These are phyloP conservation scores for Pachyramphus minor DNA, from an alignment of 2,113 vertebrate genomes.

Conservation along the genomic window DNA sequence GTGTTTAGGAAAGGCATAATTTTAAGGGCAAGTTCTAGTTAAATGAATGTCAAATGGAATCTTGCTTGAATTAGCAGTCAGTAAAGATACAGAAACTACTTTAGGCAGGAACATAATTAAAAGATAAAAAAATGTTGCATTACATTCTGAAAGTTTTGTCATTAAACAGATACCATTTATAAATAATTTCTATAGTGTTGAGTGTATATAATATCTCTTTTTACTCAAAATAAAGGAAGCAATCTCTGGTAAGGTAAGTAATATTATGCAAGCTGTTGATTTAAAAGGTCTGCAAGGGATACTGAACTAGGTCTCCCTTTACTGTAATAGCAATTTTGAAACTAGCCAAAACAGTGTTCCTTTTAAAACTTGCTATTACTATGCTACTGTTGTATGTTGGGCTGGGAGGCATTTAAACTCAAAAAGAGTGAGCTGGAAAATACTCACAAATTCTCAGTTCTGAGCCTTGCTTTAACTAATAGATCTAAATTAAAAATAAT, in stretches of 20 bases:
- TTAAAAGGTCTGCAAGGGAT: neutral
- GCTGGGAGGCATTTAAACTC: neutral
- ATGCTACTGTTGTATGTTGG: neutral
- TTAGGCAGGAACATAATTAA: neutral
- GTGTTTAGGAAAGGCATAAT: neutral
- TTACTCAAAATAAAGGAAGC: neutral
- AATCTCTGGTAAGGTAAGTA: neutral
- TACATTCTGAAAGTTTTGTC: neutral
- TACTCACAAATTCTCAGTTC: neutral
- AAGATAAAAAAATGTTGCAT: neutral
- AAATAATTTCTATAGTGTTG: neutral
- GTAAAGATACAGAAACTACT: neutral
- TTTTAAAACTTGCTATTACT: neutral
- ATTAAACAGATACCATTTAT: neutral
- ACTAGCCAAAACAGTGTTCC: neutral
- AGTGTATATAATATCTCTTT: neutral
- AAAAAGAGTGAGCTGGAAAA: neutral
- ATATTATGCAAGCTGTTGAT: neutral
- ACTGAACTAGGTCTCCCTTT: neutral
- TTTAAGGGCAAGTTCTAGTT: neutral
- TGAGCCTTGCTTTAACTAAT: neutral
- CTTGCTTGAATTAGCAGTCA: neutral
- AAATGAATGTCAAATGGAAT: neutral
- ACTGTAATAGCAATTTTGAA: neutral
- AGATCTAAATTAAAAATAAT: neutral